These are phyloP conservation scores for Sarcophaga variegata DNA, from an alignment of 2,888 invertebrate species.

Conservation along the genomic window DNA sequence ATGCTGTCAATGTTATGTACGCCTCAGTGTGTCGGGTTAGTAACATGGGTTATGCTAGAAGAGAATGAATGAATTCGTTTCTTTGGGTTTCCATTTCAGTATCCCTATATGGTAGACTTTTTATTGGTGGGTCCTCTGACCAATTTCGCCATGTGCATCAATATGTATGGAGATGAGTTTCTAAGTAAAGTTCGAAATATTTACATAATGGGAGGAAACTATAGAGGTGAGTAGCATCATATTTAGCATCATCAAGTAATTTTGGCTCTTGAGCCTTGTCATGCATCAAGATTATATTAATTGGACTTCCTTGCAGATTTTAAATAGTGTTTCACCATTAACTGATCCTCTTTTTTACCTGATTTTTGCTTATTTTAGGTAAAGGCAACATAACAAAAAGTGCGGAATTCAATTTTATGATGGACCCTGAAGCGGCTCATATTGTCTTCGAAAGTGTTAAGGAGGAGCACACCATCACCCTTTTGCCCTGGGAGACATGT, in stretches of 20 bases:
- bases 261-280: too few species aligned
- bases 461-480: constrained; percentile 82
- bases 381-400: constrained; percentile 84
- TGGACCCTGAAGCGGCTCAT: constrained; percentile 89
- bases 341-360: neutral
- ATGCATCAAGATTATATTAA: too few species aligned
- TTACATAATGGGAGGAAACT: constrained; percentile 91
- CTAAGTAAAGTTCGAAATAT: constrained; percentile 85
- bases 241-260: too few species aligned
- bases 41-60: neutral
- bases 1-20: constrained; percentile 85
- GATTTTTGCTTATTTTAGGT: constrained; percentile 74
- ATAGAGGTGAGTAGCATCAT: constrained; percentile 83
- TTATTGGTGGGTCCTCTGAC: constrained; percentile 89
- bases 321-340: neutral
- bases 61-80: neutral
- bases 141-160: constrained; percentile 88
- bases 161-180: constrained; percentile 84
- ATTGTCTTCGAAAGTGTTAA: constrained; percentile 84
- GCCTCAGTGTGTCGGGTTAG: constrained; percentile 84
- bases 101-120: constrained; percentile 84
- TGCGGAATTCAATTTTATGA: constrained; percentile 89
- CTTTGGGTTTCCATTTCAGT: constrained; percentile 49
- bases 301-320: too few species aligned
- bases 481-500: constrained; percentile 88